Conservation (phyloP, 2,797 vertebrate genomes). For the Peromyscus melanophrys region DNA sequence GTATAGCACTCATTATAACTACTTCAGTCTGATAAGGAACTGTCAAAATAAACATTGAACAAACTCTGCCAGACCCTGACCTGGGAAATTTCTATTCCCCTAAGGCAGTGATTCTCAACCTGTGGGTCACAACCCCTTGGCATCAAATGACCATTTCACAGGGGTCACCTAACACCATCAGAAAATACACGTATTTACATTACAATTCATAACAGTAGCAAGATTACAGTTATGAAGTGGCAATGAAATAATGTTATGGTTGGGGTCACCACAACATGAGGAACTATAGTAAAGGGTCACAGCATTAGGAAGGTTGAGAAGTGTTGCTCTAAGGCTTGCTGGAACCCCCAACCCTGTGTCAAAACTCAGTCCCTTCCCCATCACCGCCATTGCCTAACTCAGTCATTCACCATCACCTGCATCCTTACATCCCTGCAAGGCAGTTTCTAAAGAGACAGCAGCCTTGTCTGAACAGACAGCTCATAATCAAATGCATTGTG, state of each 20-base stretch:
- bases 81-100: not conserved
- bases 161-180: not conserved
- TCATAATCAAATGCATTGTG: slow-evolving; percentile 15
- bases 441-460: not conserved
- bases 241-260: not conserved
- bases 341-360: not conserved
- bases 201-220: not conserved
- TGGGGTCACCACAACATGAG: not conserved
- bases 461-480: not conserved
- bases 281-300: not conserved
- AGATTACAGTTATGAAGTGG: not conserved
- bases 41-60: not conserved
- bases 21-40: slow-evolving; percentile 12
- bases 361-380: not conserved
- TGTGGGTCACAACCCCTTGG: not conserved
- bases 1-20: not conserved
- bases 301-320: not conserved
- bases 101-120: not conserved
- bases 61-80: not conserved
- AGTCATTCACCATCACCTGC: not conserved
- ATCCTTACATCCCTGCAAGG: not conserved
- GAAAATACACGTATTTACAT: not conserved
- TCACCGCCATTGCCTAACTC: too few relatives aligned
- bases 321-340: not conserved
- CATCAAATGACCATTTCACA: not conserved